Conservation (phyloP, 1,140 invertebrate species). For the Macrocentrus cingulum region DNA sequence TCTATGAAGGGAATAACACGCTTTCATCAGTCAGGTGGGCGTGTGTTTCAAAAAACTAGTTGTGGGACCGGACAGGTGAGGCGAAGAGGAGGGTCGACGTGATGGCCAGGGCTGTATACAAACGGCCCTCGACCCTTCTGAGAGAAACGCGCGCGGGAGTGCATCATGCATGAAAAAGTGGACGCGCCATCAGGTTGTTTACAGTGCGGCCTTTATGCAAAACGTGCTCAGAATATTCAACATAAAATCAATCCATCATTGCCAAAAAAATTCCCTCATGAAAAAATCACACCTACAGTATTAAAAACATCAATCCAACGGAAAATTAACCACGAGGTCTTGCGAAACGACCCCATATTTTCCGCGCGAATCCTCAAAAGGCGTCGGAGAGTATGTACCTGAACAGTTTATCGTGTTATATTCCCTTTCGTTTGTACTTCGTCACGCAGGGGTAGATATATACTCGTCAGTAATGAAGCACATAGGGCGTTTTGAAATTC, state of each 20-base stretch:
- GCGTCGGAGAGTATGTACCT: conserved; percentile 8
- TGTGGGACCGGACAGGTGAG: conserved; percentile 10
- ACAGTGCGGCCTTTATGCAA: background rate
- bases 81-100: background rate
- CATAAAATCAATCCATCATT: background rate
- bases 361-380: conserved; percentile 4
- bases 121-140: conserved; percentile 16
- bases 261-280: conserved; percentile 1
- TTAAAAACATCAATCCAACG: conserved; percentile 12
- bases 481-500: conserved; percentile 43
- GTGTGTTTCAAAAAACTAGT: conserved; percentile 19
- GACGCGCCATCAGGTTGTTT: conserved; percentile 18
- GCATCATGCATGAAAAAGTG: conserved; percentile 23
- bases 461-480: conserved; percentile 27
- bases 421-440: conserved; percentile 19
- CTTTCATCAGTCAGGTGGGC: conserved; percentile 3
- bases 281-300: too few relatives aligned
- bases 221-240: conserved; percentile 15
- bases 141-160: background rate
- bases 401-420: too few relatives aligned
- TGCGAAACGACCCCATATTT: conserved; percentile 26
- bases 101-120: conserved; percentile 24
- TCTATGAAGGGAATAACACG: background rate
- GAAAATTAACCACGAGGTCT: conserved; percentile 31
- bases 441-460: conserved; percentile 42